These are phyloP conservation scores for Trachythela sp. DNA, from an alignment of 64 coral and sea anemone species.

Conservation along the genomic window DNA sequence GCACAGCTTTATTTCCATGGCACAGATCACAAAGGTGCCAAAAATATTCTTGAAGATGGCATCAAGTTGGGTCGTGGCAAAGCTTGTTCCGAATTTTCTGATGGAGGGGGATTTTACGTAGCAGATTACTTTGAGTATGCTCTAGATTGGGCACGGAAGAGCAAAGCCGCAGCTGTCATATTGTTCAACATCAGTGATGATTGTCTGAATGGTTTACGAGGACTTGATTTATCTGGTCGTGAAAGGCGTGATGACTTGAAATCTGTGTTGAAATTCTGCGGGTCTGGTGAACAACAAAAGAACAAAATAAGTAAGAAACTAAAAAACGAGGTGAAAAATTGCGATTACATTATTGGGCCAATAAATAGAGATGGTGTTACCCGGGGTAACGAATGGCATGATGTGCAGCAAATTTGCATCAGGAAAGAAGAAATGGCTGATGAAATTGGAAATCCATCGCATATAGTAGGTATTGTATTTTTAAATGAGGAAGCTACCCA, in stretches of 20 bases:
- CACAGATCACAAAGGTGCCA: constrained; percentile 69
- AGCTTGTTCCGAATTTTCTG: constrained; percentile 60
- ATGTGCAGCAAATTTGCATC: background rate
- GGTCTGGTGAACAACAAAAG: background rate
- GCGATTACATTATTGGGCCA: constrained; percentile 59
- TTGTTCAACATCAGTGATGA: constrained; percentile 37
- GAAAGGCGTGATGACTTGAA: constrained; percentile 13
- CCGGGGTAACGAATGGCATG: background rate
- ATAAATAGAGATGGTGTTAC: background rate
- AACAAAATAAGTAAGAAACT: background rate
- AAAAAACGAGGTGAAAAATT: constrained; percentile 10
- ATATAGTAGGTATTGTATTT: constrained; percentile 2
- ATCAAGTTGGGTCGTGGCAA: constrained; percentile 43
- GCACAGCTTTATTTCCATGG: constrained; percentile 47
- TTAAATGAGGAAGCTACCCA: background rate
- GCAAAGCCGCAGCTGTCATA: constrained; percentile 41
- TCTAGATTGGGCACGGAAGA: constrained; percentile 46
- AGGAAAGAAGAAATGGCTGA: constrained; percentile 3
- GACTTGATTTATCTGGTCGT: background rate
- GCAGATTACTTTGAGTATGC: constrained; percentile 27
- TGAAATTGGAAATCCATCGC: background rate
- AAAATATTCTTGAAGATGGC: constrained; percentile 51
- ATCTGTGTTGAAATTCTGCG: background rate
- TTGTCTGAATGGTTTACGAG: background rate
- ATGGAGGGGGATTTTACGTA: constrained; percentile 72